A percentile compares a stretch with the other conserved stretches of the same genome.
Conservation (phyloP, 2,797 vertebrate genomes). For the Leptatherina wallacei region DNA sequence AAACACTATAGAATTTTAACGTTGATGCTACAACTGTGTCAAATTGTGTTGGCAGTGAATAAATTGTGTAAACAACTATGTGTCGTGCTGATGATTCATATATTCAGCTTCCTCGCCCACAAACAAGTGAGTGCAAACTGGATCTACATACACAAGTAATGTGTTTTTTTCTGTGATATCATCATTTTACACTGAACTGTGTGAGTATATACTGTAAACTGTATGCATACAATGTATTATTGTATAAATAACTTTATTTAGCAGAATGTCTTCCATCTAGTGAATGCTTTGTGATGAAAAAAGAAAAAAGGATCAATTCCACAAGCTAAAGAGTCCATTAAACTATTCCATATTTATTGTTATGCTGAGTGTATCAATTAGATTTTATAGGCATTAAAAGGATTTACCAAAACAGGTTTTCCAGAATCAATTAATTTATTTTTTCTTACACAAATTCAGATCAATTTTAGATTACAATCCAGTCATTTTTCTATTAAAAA, state of each 20-base stretch:
- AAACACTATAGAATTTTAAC: constrained; percentile 3
- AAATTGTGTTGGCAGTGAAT: constrained; percentile 21
- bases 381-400: constrained; percentile 18
- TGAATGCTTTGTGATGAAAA: neutral
- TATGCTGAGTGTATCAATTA: constrained; percentile 9
- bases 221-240: neutral
- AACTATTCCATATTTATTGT: neutral
- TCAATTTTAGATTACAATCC: constrained; percentile 63
- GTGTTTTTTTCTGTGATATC: constrained; percentile 12
- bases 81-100: constrained; percentile 65
- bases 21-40: constrained; percentile 17
- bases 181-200: neutral
- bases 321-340: neutral
- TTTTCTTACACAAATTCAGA: constrained; percentile 78
- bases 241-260: neutral
- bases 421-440: constrained; percentile 73
- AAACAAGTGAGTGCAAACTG: constrained; percentile 35
- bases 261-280: too few relatives aligned
- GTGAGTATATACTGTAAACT: neutral
- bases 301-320: neutral
- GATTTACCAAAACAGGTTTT: constrained; percentile 24
- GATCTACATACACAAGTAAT: constrained; percentile 18
- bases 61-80: constrained; percentile 34
- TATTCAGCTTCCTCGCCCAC: constrained; percentile 45
- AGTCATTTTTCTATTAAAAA: constrained; percentile 74